Evolutionary conservation across 2,888 invertebrate species (phyloP).

Genomic region (Erannis defoliaria): DNA sequence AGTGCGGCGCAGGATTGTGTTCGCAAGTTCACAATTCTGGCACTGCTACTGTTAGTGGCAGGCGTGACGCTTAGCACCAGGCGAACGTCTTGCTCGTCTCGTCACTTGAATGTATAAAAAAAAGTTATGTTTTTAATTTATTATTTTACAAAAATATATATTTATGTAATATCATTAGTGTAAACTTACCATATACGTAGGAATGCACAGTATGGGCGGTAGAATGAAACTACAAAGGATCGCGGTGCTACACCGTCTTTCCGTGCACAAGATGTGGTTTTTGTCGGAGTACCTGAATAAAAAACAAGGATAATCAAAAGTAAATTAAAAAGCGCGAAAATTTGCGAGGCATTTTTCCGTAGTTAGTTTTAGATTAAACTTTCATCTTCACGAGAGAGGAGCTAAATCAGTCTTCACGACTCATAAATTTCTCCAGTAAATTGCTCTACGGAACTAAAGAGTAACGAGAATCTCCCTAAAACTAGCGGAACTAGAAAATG

Average conservation of each 20-base stretch:
- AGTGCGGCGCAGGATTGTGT: too few species aligned
- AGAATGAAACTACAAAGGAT: slow-evolving; percentile 91
- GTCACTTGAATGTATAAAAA: too few species aligned
- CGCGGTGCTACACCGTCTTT: slow-evolving; percentile 91
- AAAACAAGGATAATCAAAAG: not conserved
- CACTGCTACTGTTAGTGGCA: too few species aligned
- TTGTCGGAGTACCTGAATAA: slow-evolving; percentile 91
- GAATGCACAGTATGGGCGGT: slow-evolving; percentile 93
- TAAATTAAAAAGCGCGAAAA: not conserved
- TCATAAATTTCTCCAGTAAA: not conserved
- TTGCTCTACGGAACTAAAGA: slow-evolving; percentile 17
- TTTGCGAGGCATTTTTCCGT: not conserved
- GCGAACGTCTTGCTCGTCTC: too few species aligned
- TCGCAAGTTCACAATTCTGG: too few species aligned
- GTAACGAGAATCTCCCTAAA: too few species aligned
- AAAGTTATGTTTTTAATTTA: too few species aligned
- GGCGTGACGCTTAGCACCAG: too few species aligned
- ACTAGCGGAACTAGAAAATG: not conserved
- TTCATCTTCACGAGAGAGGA: slow-evolving; percentile 5
- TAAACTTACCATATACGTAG: slow-evolving; percentile 90
- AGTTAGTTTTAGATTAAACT: slow-evolving; percentile 7
- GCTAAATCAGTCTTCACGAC: too few species aligned
- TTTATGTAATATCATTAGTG: too few species aligned
- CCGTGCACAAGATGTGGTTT: slow-evolving; percentile 91
- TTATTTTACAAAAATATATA: too few species aligned